These are phyloP conservation scores for Amphipyra berbera DNA, from an alignment of 2,888 invertebrate genomes.

Conservation along the genomic window DNA sequence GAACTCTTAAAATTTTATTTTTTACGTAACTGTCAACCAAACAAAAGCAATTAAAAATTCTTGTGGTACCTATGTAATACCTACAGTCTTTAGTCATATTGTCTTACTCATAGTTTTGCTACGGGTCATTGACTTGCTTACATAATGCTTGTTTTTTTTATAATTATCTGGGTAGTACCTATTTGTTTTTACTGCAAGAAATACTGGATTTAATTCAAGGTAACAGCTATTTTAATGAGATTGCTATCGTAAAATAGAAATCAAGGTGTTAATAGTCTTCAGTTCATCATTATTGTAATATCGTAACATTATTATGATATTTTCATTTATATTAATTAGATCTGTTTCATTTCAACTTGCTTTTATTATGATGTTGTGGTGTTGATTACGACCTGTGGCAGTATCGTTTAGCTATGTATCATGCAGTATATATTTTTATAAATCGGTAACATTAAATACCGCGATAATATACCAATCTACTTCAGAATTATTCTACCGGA, in stretches of 20 bases:
- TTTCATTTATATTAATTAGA: neutral
- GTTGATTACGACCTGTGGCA: too few species aligned
- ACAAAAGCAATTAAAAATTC: neutral
- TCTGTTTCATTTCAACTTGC: neutral
- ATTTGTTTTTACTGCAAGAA: constrained; percentile 26
- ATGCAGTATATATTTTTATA: too few species aligned
- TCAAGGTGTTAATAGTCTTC: neutral
- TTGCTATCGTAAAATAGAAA: constrained; percentile 13
- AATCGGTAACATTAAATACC: too few species aligned
- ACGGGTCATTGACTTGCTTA: constrained; percentile 49
- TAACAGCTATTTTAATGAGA: constrained; percentile 17
- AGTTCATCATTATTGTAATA: neutral
- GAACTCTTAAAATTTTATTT: neutral
- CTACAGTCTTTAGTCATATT: constrained; percentile 7
- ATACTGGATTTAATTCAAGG: constrained; percentile 18
- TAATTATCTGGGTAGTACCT: constrained; percentile 23
- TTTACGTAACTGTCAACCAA: neutral
- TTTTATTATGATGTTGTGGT: neutral
- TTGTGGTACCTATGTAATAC: neutral
- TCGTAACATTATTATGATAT: neutral
- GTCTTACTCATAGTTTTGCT: constrained; percentile 21
- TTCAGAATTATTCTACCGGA: too few species aligned
- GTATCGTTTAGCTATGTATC: too few species aligned
- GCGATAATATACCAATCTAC: too few species aligned
- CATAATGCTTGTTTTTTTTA: constrained; percentile 34